phyloP scores from a whole-genome alignment of 2,888 invertebrate genomes.

The Desoria tigrina region DNA sequence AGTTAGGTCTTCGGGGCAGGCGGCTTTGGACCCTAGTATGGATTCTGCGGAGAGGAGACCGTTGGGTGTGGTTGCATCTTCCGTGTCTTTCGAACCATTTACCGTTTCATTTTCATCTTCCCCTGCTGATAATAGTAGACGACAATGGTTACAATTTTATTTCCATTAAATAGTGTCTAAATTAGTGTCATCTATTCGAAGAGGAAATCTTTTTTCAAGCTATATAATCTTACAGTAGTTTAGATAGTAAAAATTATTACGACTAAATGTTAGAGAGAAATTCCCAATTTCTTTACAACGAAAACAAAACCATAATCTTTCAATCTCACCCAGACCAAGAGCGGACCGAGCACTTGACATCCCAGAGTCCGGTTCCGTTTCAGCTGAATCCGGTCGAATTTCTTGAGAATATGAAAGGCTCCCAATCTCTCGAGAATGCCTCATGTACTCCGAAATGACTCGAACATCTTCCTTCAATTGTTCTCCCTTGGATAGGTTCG shows the following conservation, averaged over 20 bases:
- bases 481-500: background rate
- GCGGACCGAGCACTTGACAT: no score
- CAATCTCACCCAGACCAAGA: no score
- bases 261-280: no score
- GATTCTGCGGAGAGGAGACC: background rate
- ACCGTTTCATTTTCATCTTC: constrained; percentile 5
- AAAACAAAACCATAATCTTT: no score
- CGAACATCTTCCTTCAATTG: background rate
- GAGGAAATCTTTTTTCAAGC: no score
- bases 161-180: no score
- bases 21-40: background rate
- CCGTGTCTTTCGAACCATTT: background rate
- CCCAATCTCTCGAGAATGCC: background rate
- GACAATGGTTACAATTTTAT: no score
- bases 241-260: no score
- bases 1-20: constrained; percentile 14
- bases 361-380: background rate
- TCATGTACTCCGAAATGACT: constrained; percentile 4
- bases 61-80: background rate
- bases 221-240: no score
- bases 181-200: no score
- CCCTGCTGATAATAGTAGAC: background rate
- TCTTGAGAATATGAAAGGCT: background rate
- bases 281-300: no score
- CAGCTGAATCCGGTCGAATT: constrained; percentile 13